Percentiles rank a stretch among this genome's conserved stretches.
These are phyloP conservation scores for Etheostoma spectabile DNA, from an alignment of 2,113 vertebrate genomes.

Conservation along the genomic window DNA sequence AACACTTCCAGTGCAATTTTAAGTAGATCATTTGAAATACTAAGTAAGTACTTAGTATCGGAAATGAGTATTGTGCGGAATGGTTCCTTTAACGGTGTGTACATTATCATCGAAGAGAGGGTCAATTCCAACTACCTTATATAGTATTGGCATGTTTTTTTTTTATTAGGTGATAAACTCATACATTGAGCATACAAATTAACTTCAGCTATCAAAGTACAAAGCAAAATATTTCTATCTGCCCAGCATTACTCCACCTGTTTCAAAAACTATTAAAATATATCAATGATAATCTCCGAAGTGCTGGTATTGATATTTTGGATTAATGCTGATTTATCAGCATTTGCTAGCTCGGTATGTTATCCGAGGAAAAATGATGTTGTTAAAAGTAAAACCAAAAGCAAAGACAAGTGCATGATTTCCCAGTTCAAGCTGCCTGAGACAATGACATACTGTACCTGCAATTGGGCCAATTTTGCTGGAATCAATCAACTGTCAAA, in stretches of 20 bases:
- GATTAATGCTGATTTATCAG: constrained; percentile 44
- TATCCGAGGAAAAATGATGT: constrained; percentile 32
- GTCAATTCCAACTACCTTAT: neutral
- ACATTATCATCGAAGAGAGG: neutral
- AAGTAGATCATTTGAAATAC: neutral
- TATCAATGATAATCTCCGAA: constrained; percentile 13
- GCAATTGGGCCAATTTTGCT: neutral
- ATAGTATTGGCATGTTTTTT: no score
- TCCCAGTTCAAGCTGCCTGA: neutral
- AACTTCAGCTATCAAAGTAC: neutral
- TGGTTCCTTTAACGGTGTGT: neutral
- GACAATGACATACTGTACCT: neutral
- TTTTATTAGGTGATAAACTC: no score
- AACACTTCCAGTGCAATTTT: neutral
- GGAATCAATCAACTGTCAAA: neutral
- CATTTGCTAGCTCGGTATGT: neutral
- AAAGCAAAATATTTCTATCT: neutral
- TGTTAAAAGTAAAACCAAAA: constrained; percentile 21
- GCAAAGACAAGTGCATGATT: neutral
- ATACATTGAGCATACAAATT: no score
- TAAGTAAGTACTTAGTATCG: neutral
- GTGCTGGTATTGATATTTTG: constrained; percentile 32
- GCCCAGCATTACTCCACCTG: neutral
- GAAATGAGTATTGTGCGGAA: neutral
- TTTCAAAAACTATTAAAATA: neutral